These are phyloP conservation scores for Dynastes maya DNA, from an alignment of 2,888 invertebrate genomes.

Conservation along the genomic window DNA sequence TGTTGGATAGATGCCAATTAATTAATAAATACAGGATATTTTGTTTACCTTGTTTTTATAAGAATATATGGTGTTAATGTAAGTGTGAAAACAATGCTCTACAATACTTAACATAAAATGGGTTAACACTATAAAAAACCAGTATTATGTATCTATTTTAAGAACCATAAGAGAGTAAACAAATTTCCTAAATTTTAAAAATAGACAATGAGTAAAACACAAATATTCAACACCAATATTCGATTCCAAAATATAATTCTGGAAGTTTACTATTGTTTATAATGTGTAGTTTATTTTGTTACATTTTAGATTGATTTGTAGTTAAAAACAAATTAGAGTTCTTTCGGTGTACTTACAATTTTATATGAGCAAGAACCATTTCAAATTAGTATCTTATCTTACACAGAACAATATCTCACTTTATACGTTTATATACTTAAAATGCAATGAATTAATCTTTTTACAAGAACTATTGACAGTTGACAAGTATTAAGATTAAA, in stretches of 20 bases:
- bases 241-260: background rate
- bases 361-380: too few species aligned
- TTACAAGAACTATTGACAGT: too few species aligned
- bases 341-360: too few species aligned
- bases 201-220: conserved; percentile 29
- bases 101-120: conserved; percentile 27
- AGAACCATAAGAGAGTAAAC: conserved; percentile 34
- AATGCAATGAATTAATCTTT: too few species aligned
- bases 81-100: background rate
- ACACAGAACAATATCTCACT: too few species aligned
- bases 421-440: too few species aligned
- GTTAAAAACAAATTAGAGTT: too few species aligned
- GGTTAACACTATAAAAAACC: conserved; percentile 27
- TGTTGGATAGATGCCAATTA: conserved; percentile 56
- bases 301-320: too few species aligned
- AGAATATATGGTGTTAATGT: background rate
- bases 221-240: background rate
- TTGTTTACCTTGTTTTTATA: conserved; percentile 45
- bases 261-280: background rate
- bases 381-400: too few species aligned
- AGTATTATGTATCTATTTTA: conserved; percentile 43
- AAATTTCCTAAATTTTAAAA: conserved; percentile 46
- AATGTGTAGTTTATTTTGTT: background rate
- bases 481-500: too few species aligned
- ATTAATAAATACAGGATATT: conserved; percentile 47